Evolutionary conservation across 2,888 invertebrate species (phyloP).

Genomic region (Trichopoda pennipes): DNA sequence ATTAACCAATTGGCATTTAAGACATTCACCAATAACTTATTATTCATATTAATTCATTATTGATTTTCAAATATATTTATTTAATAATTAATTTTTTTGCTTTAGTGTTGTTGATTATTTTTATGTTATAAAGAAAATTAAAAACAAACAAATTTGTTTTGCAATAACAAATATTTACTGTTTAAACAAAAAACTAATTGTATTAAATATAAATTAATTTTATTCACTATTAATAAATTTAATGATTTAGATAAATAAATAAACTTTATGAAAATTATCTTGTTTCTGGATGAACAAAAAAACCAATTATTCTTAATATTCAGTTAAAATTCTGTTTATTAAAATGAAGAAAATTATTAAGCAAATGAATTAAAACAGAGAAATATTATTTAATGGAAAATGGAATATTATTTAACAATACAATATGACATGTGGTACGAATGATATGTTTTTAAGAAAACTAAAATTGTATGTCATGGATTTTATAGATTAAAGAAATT

Average conservation of each 20-base stretch:
- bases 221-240: slow-evolving; percentile 37
- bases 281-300: background rate
- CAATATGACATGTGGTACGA: slow-evolving; percentile 32
- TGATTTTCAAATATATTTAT: slow-evolving; percentile 39
- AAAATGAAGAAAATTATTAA: slow-evolving; percentile 36
- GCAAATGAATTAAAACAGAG: slow-evolving; percentile 30
- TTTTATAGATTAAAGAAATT: background rate
- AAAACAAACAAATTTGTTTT: slow-evolving; percentile 31
- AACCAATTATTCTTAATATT: slow-evolving; percentile 31
- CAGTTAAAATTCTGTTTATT: slow-evolving; percentile 20
- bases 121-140: slow-evolving; percentile 3
- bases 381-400: slow-evolving; percentile 53
- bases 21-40: slow-evolving; percentile 80
- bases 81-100: slow-evolving; percentile 34
- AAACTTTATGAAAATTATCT: slow-evolving; percentile 18
- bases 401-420: slow-evolving; percentile 61
- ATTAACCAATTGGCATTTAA: slow-evolving; percentile 77
- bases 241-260: slow-evolving; percentile 62
- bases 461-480: slow-evolving; percentile 16
- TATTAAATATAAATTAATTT: slow-evolving; percentile 19
- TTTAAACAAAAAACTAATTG: slow-evolving; percentile 2
- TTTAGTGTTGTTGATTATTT: background rate
- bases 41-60: slow-evolving; percentile 20
- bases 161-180: slow-evolving; percentile 44
- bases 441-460: slow-evolving; percentile 5